A percentile compares a stretch with the other conserved stretches of the same genome.
Conservation (phyloP, 2,797 vertebrate species). For the Sebastes cheni region DNA sequence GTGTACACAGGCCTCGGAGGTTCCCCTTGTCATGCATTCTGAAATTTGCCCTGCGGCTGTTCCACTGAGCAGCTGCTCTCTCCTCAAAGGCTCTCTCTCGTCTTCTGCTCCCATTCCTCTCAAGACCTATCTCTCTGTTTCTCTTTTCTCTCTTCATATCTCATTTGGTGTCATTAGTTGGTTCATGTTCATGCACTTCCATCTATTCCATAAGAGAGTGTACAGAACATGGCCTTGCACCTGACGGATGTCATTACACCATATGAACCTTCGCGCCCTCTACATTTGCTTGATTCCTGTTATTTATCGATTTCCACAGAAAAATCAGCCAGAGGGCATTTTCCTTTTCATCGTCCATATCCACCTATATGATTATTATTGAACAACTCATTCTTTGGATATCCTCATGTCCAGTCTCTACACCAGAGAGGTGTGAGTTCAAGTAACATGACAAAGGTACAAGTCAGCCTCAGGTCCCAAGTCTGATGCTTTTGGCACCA, state of each 20-base stretch:
- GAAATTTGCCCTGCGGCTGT: slow-evolving; percentile 68
- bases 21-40: slow-evolving; percentile 71
- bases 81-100: slow-evolving; percentile 63
- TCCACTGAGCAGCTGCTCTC: slow-evolving; percentile 74
- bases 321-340: not conserved
- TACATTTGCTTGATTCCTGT: not conserved
- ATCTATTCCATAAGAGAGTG: slow-evolving; percentile 7
- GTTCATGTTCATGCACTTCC: not conserved
- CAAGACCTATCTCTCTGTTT: slow-evolving; percentile 39
- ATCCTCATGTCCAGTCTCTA: not conserved
- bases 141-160: slow-evolving; percentile 16
- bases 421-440: not conserved
- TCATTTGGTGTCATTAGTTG: slow-evolving; percentile 19
- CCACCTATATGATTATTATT: not conserved
- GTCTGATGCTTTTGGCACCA: not conserved
- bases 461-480: not conserved
- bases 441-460: not conserved
- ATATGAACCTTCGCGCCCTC: not conserved
- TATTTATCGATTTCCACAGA: not conserved
- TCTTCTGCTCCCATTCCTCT: slow-evolving; percentile 71
- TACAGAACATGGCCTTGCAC: slow-evolving; percentile 3
- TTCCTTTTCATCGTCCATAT: not conserved
- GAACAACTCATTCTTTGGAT: not conserved
- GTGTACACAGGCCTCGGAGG: slow-evolving; percentile 49
- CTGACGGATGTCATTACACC: slow-evolving; percentile 12